Evolutionary conservation across 2,888 invertebrate genomes (phyloP), one percentile per base, ranked within the genome.

Genomic region (Syritta pipiens): DNA sequence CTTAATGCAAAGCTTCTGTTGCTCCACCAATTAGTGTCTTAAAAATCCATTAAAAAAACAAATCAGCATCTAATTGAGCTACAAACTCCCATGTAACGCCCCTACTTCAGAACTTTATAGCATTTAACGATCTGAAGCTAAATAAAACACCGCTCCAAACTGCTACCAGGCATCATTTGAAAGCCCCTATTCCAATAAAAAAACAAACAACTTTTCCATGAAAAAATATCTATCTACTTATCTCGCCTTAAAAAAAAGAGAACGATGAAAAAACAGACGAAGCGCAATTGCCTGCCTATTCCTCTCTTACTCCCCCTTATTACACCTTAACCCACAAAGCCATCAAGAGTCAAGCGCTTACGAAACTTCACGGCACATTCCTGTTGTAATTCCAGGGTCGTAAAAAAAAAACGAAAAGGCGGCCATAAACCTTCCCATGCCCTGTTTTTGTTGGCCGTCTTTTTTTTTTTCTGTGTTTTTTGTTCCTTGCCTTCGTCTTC

Each of bases 391-490:
- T 65, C 65, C 51, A 60, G 59, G 26, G 48, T 65, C 65, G 32
- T 72, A 72, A 71, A 77, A 60, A 42, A 42, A 40, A 12, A 24
- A 46, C 53, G 22, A 51, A 26, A 30, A 7, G 19, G 19, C 35
- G 24, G 46, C 57, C 46, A 24, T 77, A 77, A 77, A 72, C 77
- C 72, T 77, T 53, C 59, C 37, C 63, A 71, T 53, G 59, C 37
- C 51, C 48, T 40, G 63, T 46, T 65, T 59, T 32, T 24, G 49
- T 68, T 63, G 19, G 4, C 49, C n/a, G 0, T 2, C 12, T 26
- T 10, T 14, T 42, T 32, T 63, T n/a, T 14, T 40, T 30, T 17
- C 22, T 20, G 9, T 32, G 5, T 20, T 14, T n/a, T 17, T n/a
- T 9, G 1, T 17, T 12, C 3, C 10, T 10, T 26, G 12, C 14